Conservation (phyloP, 2,113 vertebrate genomes). For the Colius striatus region DNA sequence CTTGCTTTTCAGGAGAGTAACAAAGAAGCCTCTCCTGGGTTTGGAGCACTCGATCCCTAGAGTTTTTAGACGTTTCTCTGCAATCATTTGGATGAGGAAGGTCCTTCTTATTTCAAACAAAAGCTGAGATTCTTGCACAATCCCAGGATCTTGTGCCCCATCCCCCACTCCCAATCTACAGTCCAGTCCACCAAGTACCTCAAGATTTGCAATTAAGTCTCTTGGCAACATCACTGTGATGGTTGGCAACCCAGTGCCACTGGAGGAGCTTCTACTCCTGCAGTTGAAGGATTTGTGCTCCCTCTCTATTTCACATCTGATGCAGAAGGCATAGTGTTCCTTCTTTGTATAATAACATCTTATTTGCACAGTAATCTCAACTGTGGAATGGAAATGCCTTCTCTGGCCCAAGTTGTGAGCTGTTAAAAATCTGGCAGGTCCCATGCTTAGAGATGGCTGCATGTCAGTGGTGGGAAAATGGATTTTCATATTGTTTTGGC, state of each 20-base stretch:
- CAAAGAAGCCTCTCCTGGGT: background rate
- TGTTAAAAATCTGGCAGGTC: conserved; percentile 21
- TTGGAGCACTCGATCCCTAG: background rate
- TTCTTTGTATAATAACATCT: background rate
- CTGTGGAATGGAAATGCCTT: conserved; percentile 9
- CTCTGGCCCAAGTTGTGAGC: background rate
- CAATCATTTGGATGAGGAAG: background rate
- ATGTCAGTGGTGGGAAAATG: conserved; percentile 48
- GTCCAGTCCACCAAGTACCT: background rate
- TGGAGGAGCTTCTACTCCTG: background rate
- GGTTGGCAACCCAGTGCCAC: background rate
- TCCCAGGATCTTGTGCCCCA: background rate
- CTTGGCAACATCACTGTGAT: background rate
- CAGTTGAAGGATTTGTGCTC: background rate
- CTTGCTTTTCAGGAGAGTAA: background rate
- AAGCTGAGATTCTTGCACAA: background rate
- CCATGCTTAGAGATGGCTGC: conserved; percentile 16
- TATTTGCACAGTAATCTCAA: conserved; percentile 31
- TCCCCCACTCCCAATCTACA: background rate
- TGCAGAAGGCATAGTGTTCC: background rate
- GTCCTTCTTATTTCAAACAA: background rate
- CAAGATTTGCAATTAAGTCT: background rate
- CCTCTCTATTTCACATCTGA: background rate
- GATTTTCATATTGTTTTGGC: conserved; percentile 37
- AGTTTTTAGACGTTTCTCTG: background rate